Percentiles rank a stretch among this genome's conserved stretches.
Evolutionary conservation across 2,113 vertebrate species (phyloP).

Genomic region (Podarcis cretensis): DNA sequence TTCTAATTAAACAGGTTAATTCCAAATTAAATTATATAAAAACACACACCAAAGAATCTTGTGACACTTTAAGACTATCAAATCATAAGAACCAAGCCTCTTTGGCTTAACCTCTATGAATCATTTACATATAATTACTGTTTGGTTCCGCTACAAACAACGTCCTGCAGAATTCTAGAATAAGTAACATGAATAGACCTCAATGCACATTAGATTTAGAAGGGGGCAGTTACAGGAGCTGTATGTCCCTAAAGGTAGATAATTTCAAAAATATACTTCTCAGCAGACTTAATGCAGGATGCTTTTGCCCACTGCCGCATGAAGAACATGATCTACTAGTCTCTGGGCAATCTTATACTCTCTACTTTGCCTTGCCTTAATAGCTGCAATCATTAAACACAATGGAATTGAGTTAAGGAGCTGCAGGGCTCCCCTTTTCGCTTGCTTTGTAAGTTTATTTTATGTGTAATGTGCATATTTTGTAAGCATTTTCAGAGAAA

Average conservation of each 20-base stretch:
- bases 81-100: too few relatives aligned
- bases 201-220: neutral
- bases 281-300: neutral
- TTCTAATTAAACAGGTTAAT: too few relatives aligned
- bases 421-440: slow-evolving; percentile 25
- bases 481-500: slow-evolving; percentile 49
- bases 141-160: neutral
- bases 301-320: neutral
- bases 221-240: too few relatives aligned
- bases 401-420: slow-evolving; percentile 31
- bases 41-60: too few relatives aligned
- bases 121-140: neutral
- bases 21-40: too few relatives aligned
- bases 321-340: neutral
- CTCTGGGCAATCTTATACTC: neutral
- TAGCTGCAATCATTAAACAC: slow-evolving; percentile 31
- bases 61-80: too few relatives aligned
- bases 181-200: neutral
- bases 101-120: neutral
- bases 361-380: slow-evolving; percentile 5
- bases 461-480: slow-evolving; percentile 42
- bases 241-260: neutral
- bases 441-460: slow-evolving; percentile 45
- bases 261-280: neutral
- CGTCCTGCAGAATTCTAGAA: neutral